Conservation (phyloP, 2,888 invertebrate genomes). For the Parnassius smintheus region DNA sequence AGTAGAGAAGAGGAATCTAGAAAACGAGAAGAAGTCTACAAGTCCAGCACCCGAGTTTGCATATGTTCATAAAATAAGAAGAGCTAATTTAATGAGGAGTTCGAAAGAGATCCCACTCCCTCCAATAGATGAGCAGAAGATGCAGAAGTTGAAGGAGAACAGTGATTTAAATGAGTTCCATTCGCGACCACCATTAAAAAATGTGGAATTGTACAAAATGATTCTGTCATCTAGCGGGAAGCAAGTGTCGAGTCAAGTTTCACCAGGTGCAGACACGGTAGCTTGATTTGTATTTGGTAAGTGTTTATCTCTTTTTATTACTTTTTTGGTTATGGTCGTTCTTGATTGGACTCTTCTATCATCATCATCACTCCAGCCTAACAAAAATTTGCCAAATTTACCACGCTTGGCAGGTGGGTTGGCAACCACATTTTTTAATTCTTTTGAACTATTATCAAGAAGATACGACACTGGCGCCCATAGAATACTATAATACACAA, state of each 20-base stretch:
- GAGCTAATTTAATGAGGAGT: slow-evolving; percentile 56
- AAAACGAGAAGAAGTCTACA: slow-evolving; percentile 41
- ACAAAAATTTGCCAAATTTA: too few species aligned
- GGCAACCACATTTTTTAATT: too few species aligned
- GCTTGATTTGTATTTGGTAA: slow-evolving; percentile 13
- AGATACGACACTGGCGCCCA: too few species aligned
- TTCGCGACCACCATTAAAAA: slow-evolving; percentile 56
- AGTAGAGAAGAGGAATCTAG: slow-evolving; percentile 51
- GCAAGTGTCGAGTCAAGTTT: slow-evolving; percentile 35
- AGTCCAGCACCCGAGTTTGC: slow-evolving; percentile 50
- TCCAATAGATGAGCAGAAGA: slow-evolving; percentile 66
- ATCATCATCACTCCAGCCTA: too few species aligned
- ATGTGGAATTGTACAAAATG: slow-evolving; percentile 69
- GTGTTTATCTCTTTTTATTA: neutral
- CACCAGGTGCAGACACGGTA: slow-evolving; percentile 22
- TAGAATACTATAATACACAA: too few species aligned
- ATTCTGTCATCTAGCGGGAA: slow-evolving; percentile 54
- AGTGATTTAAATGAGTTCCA: slow-evolving; percentile 49
- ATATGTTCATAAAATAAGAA: slow-evolving; percentile 72
- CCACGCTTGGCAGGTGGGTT: too few species aligned
- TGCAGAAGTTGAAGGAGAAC: slow-evolving; percentile 53
- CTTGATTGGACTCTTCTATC: too few species aligned
- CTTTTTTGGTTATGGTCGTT: too few species aligned
- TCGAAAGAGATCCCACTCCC: slow-evolving; percentile 55
- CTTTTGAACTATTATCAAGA: too few species aligned